Evolutionary conservation across 2,113 vertebrate genomes (phyloP), one percentile per base, ranked within the genome.

Genomic region (Alectura lathami): DNA sequence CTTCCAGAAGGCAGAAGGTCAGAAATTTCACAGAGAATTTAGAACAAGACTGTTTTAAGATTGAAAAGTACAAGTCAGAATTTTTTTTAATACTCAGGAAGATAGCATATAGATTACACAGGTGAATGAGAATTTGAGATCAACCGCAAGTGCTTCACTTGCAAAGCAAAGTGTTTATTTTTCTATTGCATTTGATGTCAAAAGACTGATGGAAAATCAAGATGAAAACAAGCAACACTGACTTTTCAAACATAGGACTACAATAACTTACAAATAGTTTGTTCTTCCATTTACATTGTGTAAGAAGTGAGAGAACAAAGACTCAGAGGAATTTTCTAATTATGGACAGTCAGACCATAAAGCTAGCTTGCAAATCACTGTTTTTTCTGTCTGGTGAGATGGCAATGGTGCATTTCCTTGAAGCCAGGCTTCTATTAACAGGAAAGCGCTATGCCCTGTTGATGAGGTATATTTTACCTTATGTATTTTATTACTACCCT

Each of bases 41-140:
- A 87, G 48, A 76, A 48, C 29, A 80, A 79, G 91, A 94, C 48
- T 80, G 62, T 51, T 72, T 47, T 2, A 36, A 60, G 34, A 16
- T 63, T 91, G 90, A 89, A 96, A 94, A 97, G 62, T 94, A 95
- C 30, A 89, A 54, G 72, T 51, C 2, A 66, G 29, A 67, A 14
- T 90, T 83, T 84, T 92, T 88, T 84, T 47, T n/a, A n/a, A n/a
- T n/a, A n/a, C n/a, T n/a, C n/a, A n/a, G 82, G 93, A 95, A 96
- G 72, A 67, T 89, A 83, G 32, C 93, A 24, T 78, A 40, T 60
- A 70, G 48, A 86, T 36, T 95, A 48, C 63, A 93, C 63, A 93
- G 66, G 57, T 95, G 42, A 97, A 68, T 73, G 77, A 94, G 56
- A 95, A 95, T 88, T 96, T 92, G 74, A 73, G 86, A 12, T 43